Evolutionary conservation across 1,140 invertebrate genomes (phyloP).

Genomic region (Bombus affinis): DNA sequence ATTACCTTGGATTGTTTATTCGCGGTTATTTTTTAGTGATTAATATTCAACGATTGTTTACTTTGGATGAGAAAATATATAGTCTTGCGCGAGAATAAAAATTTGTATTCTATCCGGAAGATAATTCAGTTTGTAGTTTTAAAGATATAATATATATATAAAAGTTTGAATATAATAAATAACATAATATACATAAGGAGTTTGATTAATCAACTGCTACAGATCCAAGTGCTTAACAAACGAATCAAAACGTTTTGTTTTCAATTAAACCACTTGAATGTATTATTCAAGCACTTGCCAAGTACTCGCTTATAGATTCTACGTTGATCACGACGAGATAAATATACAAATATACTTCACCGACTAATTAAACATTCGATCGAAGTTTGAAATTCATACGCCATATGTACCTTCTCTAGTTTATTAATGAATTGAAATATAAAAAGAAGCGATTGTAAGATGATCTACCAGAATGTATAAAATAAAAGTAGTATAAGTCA

Average conservation of each 20-base stretch:
- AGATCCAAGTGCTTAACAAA: neutral
- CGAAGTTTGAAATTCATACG: neutral
- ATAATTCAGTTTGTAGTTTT: neutral
- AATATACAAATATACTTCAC: neutral
- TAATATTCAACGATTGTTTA: too few relatives aligned
- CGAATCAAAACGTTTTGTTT: neutral
- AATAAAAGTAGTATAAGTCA: accelerated
- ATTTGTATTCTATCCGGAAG: neutral
- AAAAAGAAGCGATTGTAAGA: neutral
- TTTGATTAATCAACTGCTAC: too few relatives aligned
- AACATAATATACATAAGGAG: too few relatives aligned
- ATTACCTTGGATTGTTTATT: too few relatives aligned
- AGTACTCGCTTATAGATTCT: too few relatives aligned
- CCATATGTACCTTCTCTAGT: neutral
- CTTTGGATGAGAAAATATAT: neutral
- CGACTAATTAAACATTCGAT: neutral
- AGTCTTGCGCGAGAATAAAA: neutral
- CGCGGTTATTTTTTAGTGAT: too few relatives aligned
- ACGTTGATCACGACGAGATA: too few relatives aligned
- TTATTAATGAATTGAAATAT: neutral
- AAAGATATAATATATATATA: neutral
- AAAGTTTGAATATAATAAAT: too few relatives aligned
- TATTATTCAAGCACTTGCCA: neutral
- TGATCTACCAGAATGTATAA: neutral
- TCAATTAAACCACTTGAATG: neutral